phyloP scores from a whole-genome alignment of 1,140 invertebrate genomes.

The Atopsyche davidsoni region DNA sequence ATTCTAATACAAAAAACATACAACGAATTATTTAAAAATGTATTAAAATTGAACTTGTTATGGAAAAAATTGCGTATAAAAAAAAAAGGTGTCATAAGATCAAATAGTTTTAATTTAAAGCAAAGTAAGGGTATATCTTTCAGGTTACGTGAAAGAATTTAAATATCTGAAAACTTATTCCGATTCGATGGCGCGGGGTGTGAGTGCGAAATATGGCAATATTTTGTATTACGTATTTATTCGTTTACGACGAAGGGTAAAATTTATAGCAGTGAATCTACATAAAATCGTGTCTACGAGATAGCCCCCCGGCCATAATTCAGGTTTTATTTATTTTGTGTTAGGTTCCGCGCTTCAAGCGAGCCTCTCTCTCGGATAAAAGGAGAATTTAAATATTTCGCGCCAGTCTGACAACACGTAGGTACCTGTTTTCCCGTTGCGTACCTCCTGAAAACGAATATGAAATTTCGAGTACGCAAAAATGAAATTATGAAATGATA shows the following conservation, averaged over 20 bases:
- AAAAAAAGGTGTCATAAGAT: constrained; percentile 1
- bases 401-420: constrained; percentile 3
- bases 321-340: constrained; percentile 15
- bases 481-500: too few relatives aligned
- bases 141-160: neutral
- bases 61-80: neutral
- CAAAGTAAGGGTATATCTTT: neutral
- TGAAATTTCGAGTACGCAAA: too few relatives aligned
- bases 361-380: constrained; percentile 1
- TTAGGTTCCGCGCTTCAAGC: too few relatives aligned
- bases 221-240: constrained; percentile 24
- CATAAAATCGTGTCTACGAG: constrained; percentile 23
- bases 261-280: constrained; percentile 22
- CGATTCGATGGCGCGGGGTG: neutral
- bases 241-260: constrained; percentile 22
- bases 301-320: neutral
- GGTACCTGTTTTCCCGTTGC: neutral
- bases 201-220: constrained; percentile 19
- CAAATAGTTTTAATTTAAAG: neutral
- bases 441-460: neutral
- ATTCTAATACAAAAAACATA: too few relatives aligned
- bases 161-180: neutral
- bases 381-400: constrained; percentile 13
- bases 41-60: neutral
- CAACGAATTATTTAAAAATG: too few relatives aligned